phyloP scores from a whole-genome alignment of 2,113 vertebrate genomes.

The mouse (Mus musculus) region DNA sequence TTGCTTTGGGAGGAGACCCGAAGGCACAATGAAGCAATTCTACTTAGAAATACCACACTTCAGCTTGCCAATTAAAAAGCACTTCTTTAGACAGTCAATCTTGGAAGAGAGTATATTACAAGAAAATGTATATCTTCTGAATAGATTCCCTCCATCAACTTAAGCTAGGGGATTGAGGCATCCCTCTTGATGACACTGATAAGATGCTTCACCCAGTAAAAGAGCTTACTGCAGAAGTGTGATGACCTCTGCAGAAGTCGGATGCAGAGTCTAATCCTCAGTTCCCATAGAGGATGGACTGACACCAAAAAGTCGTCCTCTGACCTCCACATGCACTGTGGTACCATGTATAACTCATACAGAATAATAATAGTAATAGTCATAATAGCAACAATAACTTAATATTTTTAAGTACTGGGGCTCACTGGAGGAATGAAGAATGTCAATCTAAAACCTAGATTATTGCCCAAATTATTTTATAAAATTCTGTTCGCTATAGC shows the following conservation, averaged over 20 bases:
- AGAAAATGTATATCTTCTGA: not conserved
- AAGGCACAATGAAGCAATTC: slow-evolving; percentile 31
- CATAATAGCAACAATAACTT: not conserved
- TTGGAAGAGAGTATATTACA: not conserved
- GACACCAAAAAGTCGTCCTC: not conserved
- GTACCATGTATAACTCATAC: not conserved
- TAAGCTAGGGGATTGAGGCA: not conserved
- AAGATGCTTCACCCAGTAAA: not conserved
- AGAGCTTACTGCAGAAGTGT: not conserved
- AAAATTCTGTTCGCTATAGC: not conserved
- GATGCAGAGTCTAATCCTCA: no score
- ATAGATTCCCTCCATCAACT: not conserved
- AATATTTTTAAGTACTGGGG: not conserved
- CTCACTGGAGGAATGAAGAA: not conserved
- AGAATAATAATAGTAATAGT: not conserved
- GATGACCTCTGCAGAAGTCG: not conserved
- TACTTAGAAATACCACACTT: slow-evolving; percentile 35
- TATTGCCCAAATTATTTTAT: not conserved
- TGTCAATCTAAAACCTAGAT: not conserved
- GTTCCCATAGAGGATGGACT: no score
- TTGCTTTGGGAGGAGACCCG: not conserved
- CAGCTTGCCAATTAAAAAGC: slow-evolving; percentile 43
- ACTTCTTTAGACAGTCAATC: slow-evolving; percentile 9
- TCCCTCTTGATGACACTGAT: not conserved
- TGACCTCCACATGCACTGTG: not conserved